A percentile compares a stretch with the other conserved stretches of the same genome.
Conservation (phyloP, 2,113 vertebrate genomes). For the Chlorodrepanis virens region DNA sequence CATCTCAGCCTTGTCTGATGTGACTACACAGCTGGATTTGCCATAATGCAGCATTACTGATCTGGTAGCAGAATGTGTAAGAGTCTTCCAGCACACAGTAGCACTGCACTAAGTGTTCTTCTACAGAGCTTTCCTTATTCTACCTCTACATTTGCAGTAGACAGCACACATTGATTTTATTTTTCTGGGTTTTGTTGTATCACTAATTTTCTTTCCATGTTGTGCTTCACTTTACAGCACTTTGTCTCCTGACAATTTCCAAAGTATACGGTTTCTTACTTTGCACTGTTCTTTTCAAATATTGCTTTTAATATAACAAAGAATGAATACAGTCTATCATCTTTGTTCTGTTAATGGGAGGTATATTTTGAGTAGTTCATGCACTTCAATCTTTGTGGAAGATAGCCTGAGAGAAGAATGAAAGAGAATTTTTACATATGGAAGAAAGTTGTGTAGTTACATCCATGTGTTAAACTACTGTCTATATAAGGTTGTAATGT, state of each 20-base stretch:
- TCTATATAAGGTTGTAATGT: not conserved
- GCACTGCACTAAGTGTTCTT: not conserved
- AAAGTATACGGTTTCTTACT: not conserved
- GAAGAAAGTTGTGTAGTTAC: not conserved
- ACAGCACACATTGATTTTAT: not conserved
- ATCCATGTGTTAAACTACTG: not conserved
- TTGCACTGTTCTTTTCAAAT: not conserved
- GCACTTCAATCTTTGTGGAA: not conserved
- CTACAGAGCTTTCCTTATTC: not conserved
- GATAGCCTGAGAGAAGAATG: conserved; percentile 4
- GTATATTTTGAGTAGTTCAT: not conserved
- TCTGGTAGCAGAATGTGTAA: not conserved
- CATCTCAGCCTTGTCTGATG: not conserved
- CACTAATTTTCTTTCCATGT: not conserved
- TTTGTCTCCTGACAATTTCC: not conserved
- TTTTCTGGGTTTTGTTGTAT: not conserved
- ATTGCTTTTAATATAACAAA: not conserved
- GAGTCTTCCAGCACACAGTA: not conserved
- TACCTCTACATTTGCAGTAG: not conserved
- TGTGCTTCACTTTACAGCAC: not conserved
- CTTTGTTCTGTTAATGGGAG: conserved; percentile 15
- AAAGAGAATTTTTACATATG: not conserved
- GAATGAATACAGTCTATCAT: not conserved
- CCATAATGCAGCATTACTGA: not conserved
- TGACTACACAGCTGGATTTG: not conserved